Conservation (phyloP, 2,888 invertebrate genomes). For the Xylota segnis region DNA sequence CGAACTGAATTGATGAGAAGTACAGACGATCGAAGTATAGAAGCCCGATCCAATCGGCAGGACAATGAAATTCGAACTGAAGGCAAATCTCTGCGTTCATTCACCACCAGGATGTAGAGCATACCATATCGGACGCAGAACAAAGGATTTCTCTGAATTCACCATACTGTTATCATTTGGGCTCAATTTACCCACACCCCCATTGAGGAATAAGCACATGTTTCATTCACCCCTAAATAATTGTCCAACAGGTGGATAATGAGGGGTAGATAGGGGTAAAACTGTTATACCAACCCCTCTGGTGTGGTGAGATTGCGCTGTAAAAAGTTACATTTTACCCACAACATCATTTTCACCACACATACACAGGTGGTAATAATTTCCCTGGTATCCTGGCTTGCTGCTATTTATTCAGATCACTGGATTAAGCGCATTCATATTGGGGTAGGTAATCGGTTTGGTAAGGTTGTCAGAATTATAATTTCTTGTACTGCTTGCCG, state of each 20-base stretch:
- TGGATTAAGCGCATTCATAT: conserved; percentile 29
- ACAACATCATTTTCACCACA: conserved; percentile 5
- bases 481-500: background rate
- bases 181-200: conserved; percentile 21
- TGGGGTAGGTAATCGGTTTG: conserved; percentile 40
- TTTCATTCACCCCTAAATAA: conserved; percentile 3
- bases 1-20: background rate
- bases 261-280: conserved; percentile 52
- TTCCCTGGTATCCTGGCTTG: conserved; percentile 6
- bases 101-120: conserved; percentile 42
- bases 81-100: conserved; percentile 49
- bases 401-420: conserved; percentile 24
- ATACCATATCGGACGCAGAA: conserved; percentile 26
- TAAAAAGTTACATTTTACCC: background rate
- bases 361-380: conserved; percentile 42
- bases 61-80: conserved; percentile 72
- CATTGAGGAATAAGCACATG: conserved; percentile 26
- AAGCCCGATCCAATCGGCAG: conserved; percentile 62
- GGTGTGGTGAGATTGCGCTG: conserved; percentile 53
- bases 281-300: conserved; percentile 64
- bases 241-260: conserved; percentile 49
- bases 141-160: conserved; percentile 46
- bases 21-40: conserved; percentile 7
- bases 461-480: background rate
- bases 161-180: conserved; percentile 65